These are phyloP conservation scores for Macaria notata DNA, from an alignment of 2,888 invertebrate species.

Conservation along the genomic window DNA sequence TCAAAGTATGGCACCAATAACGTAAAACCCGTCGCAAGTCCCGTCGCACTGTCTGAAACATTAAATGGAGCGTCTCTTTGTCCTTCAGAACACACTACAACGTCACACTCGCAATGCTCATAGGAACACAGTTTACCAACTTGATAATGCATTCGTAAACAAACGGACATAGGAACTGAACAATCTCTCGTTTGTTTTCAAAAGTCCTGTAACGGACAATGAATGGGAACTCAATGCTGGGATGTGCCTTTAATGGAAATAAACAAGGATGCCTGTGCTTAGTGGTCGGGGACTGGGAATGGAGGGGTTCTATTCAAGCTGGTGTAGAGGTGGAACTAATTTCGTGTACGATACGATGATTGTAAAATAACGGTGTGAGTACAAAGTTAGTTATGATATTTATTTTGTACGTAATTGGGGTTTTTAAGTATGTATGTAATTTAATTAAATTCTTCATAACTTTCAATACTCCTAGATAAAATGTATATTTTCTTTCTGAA, in stretches of 20 bases:
- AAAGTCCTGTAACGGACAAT: slow-evolving; percentile 32
- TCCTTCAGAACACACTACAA: slow-evolving; percentile 21
- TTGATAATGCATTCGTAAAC: slow-evolving; percentile 37
- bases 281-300: slow-evolving; percentile 7
- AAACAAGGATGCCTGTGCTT: slow-evolving; percentile 13
- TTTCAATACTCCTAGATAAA: too few species aligned
- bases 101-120: slow-evolving; percentile 30
- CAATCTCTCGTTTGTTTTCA: slow-evolving; percentile 31
- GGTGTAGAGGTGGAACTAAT: too few species aligned
- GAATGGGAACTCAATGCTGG: slow-evolving; percentile 27
- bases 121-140: slow-evolving; percentile 34
- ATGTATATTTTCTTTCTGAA: too few species aligned
- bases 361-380: too few species aligned
- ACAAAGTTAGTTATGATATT: too few species aligned
- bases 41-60: slow-evolving; percentile 5
- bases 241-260: slow-evolving; percentile 16
- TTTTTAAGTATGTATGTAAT: too few species aligned
- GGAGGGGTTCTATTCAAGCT: slow-evolving; percentile 11
- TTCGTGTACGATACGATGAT: too few species aligned
- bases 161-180: slow-evolving; percentile 33
- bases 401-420: too few species aligned
- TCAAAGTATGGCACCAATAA: too few species aligned
- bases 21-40: background rate
- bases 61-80: slow-evolving; percentile 25
- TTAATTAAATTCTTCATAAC: too few species aligned